These are phyloP conservation scores for Perizoma flavofasciatum DNA, from an alignment of 2,888 invertebrate genomes.

Conservation along the genomic window DNA sequence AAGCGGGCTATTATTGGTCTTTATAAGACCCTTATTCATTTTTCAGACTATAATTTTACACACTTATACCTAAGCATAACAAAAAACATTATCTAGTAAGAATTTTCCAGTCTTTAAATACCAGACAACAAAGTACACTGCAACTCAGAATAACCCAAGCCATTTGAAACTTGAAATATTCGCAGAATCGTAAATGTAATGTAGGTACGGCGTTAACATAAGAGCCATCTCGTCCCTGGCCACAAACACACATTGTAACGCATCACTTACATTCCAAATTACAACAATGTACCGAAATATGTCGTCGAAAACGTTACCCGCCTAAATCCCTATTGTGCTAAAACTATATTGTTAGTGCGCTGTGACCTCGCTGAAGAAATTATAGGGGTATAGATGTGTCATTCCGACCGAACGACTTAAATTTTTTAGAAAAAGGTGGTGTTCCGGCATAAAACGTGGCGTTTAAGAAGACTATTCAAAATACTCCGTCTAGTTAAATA, in stretches of 20 bases:
- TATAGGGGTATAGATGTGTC: not conserved
- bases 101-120: no score
- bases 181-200: slow-evolving; percentile 17
- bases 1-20: no score
- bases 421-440: no score
- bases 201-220: slow-evolving; percentile 2
- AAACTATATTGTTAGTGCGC: slow-evolving; percentile 41
- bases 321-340: slow-evolving; percentile 45
- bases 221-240: slow-evolving; percentile 23
- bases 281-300: slow-evolving; percentile 50
- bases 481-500: no score
- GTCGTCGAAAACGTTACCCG: slow-evolving; percentile 31
- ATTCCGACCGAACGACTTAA: no score
- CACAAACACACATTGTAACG: slow-evolving; percentile 39
- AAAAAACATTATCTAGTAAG: no score
- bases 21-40: no score
- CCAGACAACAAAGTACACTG: no score
- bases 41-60: no score
- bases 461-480: no score
- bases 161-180: slow-evolving; percentile 21
- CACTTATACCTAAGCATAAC: no score
- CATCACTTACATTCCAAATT: slow-evolving; percentile 47
- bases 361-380: slow-evolving; percentile 17
- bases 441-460: no score
- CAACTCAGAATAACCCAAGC: slow-evolving; percentile 12